Conservation (phyloP, 1,140 invertebrate genomes). For the Parasteatoda tepidariorum region DNA sequence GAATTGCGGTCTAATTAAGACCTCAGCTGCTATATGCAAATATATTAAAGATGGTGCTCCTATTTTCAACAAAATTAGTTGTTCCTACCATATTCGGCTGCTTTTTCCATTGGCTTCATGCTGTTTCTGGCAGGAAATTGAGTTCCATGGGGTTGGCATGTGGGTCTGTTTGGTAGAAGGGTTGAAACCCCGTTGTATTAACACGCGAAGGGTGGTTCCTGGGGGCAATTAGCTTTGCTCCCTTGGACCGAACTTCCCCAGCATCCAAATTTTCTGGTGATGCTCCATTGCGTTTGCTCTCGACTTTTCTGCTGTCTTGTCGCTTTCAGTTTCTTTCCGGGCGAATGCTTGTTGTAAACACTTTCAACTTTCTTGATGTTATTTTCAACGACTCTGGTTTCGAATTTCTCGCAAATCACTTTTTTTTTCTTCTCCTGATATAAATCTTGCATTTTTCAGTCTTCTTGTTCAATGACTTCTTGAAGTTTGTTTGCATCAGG, state of each 20-base stretch:
- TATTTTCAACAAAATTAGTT: too few relatives aligned
- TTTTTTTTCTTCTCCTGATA: slow-evolving; percentile 12
- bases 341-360: too few relatives aligned
- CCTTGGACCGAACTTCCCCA: slow-evolving; percentile 37
- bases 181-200: slow-evolving; percentile 10
- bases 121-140: slow-evolving; percentile 11
- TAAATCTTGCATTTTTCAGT: background rate
- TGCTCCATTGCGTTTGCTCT: slow-evolving; percentile 7
- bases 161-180: background rate
- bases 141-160: background rate
- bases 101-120: too few relatives aligned
- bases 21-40: too few relatives aligned
- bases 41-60: too few relatives aligned
- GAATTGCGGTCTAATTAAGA: too few relatives aligned
- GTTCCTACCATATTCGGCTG: too few relatives aligned
- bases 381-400: too few relatives aligned
- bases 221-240: slow-evolving; percentile 44
- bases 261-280: background rate
- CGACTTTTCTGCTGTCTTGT: background rate
- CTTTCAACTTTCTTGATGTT: too few relatives aligned
- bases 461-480: slow-evolving; percentile 3
- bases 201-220: slow-evolving; percentile 42
- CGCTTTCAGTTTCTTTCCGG: slow-evolving; percentile 6
- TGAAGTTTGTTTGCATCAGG: too few relatives aligned
- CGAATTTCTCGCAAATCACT: too few relatives aligned